phyloP scores from a whole-genome alignment of 2,888 invertebrate genomes.

The Protophormia terraenovae region DNA sequence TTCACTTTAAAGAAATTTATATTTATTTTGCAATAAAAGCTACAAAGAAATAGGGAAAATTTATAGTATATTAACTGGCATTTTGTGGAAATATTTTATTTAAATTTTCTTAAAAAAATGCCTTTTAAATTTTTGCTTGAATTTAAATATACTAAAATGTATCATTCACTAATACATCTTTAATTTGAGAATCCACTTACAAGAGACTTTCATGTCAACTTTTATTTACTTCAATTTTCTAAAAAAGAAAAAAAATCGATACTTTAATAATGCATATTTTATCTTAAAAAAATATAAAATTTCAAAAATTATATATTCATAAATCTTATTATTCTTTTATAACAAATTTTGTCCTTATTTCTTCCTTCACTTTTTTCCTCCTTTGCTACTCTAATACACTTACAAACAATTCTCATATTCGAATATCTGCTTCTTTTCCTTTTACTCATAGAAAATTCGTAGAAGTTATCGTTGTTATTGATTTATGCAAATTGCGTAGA shows the following conservation, averaged over 20 bases:
- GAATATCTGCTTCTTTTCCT: neutral
- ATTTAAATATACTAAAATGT: no score
- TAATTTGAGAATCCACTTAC: no score
- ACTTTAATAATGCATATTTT: neutral
- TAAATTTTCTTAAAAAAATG: no score
- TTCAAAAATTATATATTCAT: neutral
- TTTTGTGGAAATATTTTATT: no score
- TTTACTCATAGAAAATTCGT: neutral
- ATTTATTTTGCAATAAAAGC: no score
- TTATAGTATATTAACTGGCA: no score
- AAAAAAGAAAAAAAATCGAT: no score
- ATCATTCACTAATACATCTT: no score
- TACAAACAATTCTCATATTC: neutral
- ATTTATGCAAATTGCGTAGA: constrained; percentile 37
- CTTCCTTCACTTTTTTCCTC: neutral
- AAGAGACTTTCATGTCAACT: no score
- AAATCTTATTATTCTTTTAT: neutral
- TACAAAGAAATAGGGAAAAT: no score
- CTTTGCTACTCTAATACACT: neutral
- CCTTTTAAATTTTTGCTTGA: no score
- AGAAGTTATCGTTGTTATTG: constrained; percentile 12
- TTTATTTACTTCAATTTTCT: no score
- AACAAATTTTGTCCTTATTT: neutral
- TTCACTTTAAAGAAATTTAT: neutral
- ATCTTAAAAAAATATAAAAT: neutral